Conservation (phyloP, 2,888 invertebrate species). For the Tachystola acroxantha region DNA sequence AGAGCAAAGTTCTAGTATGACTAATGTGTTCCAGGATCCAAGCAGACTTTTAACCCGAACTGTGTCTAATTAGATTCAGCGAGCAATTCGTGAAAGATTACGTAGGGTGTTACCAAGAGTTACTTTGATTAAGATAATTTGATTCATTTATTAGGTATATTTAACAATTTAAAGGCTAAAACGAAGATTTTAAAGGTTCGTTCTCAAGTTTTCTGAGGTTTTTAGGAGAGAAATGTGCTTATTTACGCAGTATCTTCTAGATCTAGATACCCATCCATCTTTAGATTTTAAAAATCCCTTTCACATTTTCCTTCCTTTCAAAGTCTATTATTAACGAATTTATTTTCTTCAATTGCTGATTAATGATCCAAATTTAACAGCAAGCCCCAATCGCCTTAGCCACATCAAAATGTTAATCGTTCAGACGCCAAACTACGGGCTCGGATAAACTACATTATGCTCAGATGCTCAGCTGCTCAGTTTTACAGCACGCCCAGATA, state of each 20-base stretch:
- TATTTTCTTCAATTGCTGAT: too few relatives aligned
- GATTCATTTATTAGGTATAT: too few relatives aligned
- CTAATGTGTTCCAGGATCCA: slow-evolving; percentile 19
- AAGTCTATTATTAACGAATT: too few relatives aligned
- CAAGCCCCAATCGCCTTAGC: slow-evolving; percentile 11
- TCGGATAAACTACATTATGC: slow-evolving; percentile 65
- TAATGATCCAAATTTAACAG: too few relatives aligned
- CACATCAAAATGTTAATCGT: slow-evolving; percentile 68
- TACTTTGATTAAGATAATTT: slow-evolving; percentile 18
- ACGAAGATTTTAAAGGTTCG: too few relatives aligned
- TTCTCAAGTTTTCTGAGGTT: too few relatives aligned
- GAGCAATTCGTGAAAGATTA: slow-evolving; percentile 13
- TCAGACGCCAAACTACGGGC: slow-evolving; percentile 38
- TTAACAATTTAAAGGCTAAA: too few relatives aligned
- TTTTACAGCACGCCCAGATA: slow-evolving; percentile 66
- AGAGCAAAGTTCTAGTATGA: slow-evolving; percentile 14
- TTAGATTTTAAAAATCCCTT: too few relatives aligned
- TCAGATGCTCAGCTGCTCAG: slow-evolving; percentile 62
- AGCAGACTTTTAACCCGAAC: slow-evolving; percentile 14
- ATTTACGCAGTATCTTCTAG: too few relatives aligned
- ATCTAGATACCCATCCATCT: too few relatives aligned
- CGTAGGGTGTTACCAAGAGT: slow-evolving; percentile 1
- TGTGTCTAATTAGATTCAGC: slow-evolving; percentile 25
- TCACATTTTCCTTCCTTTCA: too few relatives aligned
- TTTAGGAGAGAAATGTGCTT: too few relatives aligned